Percentiles rank a stretch among this genome's conserved stretches.
phyloP scores from a whole-genome alignment of 2,797 vertebrate species.

The Gobio occitaniae region DNA sequence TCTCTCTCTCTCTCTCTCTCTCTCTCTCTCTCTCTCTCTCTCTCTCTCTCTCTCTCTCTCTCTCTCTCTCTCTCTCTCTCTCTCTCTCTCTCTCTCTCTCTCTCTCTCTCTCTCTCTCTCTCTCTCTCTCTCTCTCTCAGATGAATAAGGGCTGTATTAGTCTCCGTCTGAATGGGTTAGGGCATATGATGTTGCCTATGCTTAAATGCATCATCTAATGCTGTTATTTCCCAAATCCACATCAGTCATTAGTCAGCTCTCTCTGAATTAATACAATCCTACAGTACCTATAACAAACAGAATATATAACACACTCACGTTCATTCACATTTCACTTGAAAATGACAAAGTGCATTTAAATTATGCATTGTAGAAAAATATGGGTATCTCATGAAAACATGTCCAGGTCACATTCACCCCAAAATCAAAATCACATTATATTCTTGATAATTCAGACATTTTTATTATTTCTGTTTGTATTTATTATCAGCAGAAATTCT shows the following conservation, averaged over 20 bases:
- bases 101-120: constrained; percentile 11
- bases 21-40: constrained; percentile 44
- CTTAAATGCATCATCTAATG: constrained; percentile 60
- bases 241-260: constrained; percentile 60
- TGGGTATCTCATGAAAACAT: background rate
- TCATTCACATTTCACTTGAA: background rate
- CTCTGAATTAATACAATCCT: constrained; percentile 23
- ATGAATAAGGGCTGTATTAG: constrained; percentile 43
- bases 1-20: constrained; percentile 50
- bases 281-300: background rate
- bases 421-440: background rate
- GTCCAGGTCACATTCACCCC: background rate
- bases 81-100: too few species aligned
- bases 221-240: constrained; percentile 45
- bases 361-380: background rate
- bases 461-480: background rate
- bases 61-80: constrained; percentile 12
- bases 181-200: constrained; percentile 45
- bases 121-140: constrained; percentile 48
- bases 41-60: constrained; percentile 12
- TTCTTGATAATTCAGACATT: background rate
- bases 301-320: background rate
- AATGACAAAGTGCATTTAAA: background rate
- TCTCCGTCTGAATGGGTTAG: background rate
- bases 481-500: background rate